Evolutionary conservation across 1,140 invertebrate species (phyloP), one percentile per base, ranked within the genome.

Genomic region (Drosophila funebris): DNA sequence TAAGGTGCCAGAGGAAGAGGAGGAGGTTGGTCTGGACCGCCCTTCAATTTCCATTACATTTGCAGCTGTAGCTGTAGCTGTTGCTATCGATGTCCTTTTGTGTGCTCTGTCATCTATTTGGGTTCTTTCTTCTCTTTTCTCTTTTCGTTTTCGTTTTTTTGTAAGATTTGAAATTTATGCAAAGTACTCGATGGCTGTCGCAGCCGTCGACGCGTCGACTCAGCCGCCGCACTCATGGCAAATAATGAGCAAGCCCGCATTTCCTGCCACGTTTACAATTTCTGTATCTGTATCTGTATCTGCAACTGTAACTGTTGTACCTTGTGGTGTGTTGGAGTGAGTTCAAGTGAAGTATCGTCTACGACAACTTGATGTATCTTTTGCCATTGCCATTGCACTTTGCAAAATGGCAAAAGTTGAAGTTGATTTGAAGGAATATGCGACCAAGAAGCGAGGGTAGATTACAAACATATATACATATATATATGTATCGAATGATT

Each of bases 31-130:
- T 39, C 33, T 52, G 60, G 72, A 64, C 66, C 72, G 74, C 69
- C 78, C 78, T 88, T 88, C 83, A 88, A 88, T 88, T 88, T 88
- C 83, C 83, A 88, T 88, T 88, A 88, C 78, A 83, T 88, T 88
- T 83, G 78, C 83, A 78, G 82, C 76, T 63, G 73, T 46, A 64
- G 50, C 39, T 27, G 16, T 11, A 63, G 60, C 33, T 62, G 50
- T 31, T 69, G 81, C 83, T 87, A 88, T 88, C 83, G 83, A 88
- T 88, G 83, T 88, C 83, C 76, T 88, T 87, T 87, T 87, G 82
- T 88, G 78, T 64, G 78, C 78, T 64, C 77, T 77, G 82, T 87
- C 82, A 87, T 81, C 82, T 87, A 76, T 70, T 73, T 74, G 63
- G 53, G 50, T 48, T 70, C 43, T 29, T 52, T 37, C 44, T 44